Conservation (phyloP, 2,888 invertebrate genomes). For the Syrphus vitripennis region DNA sequence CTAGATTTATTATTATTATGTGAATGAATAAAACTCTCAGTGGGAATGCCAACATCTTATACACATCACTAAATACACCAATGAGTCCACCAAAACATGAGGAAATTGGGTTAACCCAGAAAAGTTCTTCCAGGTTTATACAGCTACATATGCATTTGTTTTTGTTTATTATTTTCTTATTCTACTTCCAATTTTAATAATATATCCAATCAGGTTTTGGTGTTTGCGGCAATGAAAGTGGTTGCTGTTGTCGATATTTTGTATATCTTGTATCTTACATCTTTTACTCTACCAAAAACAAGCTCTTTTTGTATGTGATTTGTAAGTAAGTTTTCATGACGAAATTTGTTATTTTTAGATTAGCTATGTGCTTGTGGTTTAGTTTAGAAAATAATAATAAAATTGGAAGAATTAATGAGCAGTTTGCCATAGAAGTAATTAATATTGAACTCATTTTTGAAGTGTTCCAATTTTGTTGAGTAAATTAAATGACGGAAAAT, state of each 20-base stretch:
- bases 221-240: constrained; percentile 2
- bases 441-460: neutral
- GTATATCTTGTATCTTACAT: neutral
- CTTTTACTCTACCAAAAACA: neutral
- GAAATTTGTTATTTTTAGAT: constrained; percentile 7
- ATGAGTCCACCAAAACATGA: neutral
- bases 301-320: neutral
- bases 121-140: neutral
- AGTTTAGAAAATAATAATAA: neutral
- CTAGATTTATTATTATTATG: neutral
- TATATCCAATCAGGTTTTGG: neutral
- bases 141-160: no score
- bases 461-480: no score
- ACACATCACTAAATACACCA: no score
- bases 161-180: neutral
- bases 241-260: neutral
- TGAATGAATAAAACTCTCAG: neutral
- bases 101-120: neutral
- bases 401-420: neutral
- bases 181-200: neutral
- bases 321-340: neutral
- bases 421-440: neutral
- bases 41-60: neutral
- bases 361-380: neutral
- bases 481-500: no score